phyloP scores from a whole-genome alignment of 2,797 vertebrate species.

The Pelobates cultripes region DNA sequence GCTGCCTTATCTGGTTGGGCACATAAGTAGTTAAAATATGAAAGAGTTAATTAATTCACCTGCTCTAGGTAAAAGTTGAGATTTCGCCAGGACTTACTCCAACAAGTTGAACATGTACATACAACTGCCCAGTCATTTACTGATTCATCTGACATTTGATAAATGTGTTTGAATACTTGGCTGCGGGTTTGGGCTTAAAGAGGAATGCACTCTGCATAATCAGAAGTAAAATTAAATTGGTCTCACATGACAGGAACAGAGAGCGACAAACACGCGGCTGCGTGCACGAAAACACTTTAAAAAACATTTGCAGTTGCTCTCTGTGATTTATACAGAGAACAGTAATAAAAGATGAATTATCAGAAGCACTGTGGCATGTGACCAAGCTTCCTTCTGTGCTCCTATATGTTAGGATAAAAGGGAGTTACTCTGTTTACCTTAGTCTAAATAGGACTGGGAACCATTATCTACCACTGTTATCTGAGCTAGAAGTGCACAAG shows the following conservation, averaged over 20 bases:
- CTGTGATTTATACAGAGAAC: background rate
- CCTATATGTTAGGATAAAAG: conserved; percentile 67
- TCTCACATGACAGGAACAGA: background rate
- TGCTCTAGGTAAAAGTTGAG: background rate
- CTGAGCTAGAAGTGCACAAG: conserved; percentile 77
- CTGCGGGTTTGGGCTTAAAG: conserved; percentile 29
- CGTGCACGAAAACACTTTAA: background rate
- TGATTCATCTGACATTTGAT: conserved; percentile 53
- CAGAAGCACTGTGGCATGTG: conserved; percentile 49
- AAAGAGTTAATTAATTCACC: too few species aligned
- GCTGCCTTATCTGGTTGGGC: too few species aligned
- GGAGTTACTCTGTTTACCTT: conserved; percentile 82
- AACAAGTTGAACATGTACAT: conserved; percentile 38
- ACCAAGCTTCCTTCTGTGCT: conserved; percentile 60
- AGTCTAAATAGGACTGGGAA: conserved; percentile 74
- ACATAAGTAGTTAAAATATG: too few species aligned
- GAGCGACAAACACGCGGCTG: background rate
- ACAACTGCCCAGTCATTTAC: conserved; percentile 38
- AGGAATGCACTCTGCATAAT: conserved; percentile 39
- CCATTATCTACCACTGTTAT: conserved; percentile 82
- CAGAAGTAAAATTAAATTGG: conserved; percentile 20
- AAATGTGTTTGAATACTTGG: conserved; percentile 51
- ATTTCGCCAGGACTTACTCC: conserved; percentile 18
- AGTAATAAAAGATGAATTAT: conserved; percentile 57
- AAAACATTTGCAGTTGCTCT: background rate